phyloP scores from a whole-genome alignment of 2,888 invertebrate species.

The Drosophila falleni region DNA sequence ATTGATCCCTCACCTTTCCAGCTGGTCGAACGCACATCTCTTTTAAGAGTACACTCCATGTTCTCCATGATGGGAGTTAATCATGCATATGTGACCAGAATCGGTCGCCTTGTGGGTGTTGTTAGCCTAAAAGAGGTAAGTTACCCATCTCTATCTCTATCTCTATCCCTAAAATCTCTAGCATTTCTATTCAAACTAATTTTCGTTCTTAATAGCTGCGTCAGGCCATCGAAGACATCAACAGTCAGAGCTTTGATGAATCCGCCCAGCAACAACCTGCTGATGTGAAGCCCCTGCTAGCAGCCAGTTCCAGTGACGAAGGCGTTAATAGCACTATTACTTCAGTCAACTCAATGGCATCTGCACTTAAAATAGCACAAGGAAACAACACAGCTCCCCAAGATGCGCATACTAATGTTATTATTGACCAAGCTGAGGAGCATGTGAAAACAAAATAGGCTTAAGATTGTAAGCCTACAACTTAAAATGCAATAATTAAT shows the following conservation, averaged over 20 bases:
- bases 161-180: no score
- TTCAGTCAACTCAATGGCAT: slow-evolving; percentile 82
- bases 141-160: neutral
- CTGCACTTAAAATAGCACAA: slow-evolving; percentile 1
- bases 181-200: neutral
- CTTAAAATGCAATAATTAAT: neutral
- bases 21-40: slow-evolving; percentile 95
- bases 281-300: slow-evolving; percentile 70
- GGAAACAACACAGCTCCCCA: neutral
- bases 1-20: slow-evolving; percentile 99
- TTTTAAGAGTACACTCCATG: slow-evolving; percentile 97
- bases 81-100: slow-evolving; percentile 98
- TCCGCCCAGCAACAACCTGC: slow-evolving; percentile 71
- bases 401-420: slow-evolving; percentile 18
- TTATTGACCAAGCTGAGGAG: slow-evolving; percentile 15
- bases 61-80: slow-evolving; percentile 99
- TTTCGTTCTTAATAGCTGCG: slow-evolving; percentile 87
- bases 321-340: slow-evolving; percentile 83
- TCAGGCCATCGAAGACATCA: slow-evolving; percentile 95
- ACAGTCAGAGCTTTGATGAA: slow-evolving; percentile 89
- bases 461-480: neutral
- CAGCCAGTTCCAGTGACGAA: slow-evolving; percentile 78
- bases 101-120: slow-evolving; percentile 97
- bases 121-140: slow-evolving; percentile 96
- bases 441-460: slow-evolving; percentile 17